A percentile compares a stretch with the other conserved stretches of the same genome.
These are phyloP conservation scores for Sebastes nivosus DNA, from an alignment of 2,797 vertebrate genomes.

Conservation along the genomic window DNA sequence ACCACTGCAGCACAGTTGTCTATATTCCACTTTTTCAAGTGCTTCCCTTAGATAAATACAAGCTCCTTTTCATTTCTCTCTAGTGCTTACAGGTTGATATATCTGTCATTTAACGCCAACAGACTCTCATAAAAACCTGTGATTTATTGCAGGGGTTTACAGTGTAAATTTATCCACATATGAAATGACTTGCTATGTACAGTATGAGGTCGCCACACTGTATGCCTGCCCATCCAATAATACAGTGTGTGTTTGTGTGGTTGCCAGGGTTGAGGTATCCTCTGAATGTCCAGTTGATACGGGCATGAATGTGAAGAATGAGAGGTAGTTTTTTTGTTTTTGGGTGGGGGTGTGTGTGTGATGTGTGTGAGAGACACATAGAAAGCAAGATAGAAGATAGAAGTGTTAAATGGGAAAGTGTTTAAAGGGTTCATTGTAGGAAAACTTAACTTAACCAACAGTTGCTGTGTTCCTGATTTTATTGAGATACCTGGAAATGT, in stretches of 20 bases:
- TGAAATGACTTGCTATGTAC: conserved; percentile 21
- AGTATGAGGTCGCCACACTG: conserved; percentile 2
- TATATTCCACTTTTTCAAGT: neutral
- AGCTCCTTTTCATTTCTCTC: neutral
- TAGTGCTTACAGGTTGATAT: neutral
- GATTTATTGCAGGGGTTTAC: conserved; percentile 38
- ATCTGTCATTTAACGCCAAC: conserved; percentile 25
- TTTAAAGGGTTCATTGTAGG: neutral
- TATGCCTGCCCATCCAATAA: conserved; percentile 3
- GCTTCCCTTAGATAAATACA: neutral
- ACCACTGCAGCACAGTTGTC: neutral
- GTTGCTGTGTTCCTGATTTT: neutral
- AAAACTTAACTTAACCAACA: neutral
- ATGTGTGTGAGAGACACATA: neutral
- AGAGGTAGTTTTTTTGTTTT: conserved; percentile 53
- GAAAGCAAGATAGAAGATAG: no score
- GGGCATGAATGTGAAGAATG: conserved; percentile 62
- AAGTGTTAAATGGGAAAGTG: neutral
- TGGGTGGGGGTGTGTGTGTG: neutral
- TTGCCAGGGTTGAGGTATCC: conserved; percentile 43
- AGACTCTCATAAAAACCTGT: neutral
- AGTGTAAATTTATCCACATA: conserved; percentile 15
- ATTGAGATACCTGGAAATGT: neutral
- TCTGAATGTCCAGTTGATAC: conserved; percentile 61
- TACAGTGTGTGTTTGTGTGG: conserved; percentile 9